Percentiles rank a stretch among this genome's conserved stretches.
Evolutionary conservation across 2,888 invertebrate species (phyloP).

Genomic region (Chalcosyrphus nemorum): DNA sequence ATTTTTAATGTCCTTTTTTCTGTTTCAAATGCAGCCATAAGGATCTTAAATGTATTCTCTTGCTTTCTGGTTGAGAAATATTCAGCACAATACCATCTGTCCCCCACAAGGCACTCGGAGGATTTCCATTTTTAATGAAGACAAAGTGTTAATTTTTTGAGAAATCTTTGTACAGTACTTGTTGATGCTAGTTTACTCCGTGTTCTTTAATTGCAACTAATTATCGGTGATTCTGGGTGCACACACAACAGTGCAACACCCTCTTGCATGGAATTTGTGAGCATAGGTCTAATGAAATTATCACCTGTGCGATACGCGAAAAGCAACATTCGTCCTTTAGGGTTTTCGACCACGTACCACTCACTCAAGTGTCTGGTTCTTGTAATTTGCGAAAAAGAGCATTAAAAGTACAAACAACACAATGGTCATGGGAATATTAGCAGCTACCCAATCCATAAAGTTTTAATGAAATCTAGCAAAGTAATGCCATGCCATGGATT

Average conservation of each 20-base stretch:
- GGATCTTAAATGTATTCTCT: conserved; percentile 16
- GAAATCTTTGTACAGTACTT: conserved; percentile 44
- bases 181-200: conserved; percentile 54
- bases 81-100: conserved; percentile 64
- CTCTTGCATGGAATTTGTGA: conserved; percentile 47
- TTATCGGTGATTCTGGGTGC: conserved; percentile 46
- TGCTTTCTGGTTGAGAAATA: conserved; percentile 46
- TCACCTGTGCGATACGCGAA: conserved; percentile 64
- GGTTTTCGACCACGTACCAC: conserved; percentile 47
- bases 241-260: conserved; percentile 56
- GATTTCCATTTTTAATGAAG: conserved; percentile 67
- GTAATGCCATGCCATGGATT: conserved; percentile 66
- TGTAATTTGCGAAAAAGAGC: conserved; percentile 60
- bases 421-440: conserved; percentile 63
- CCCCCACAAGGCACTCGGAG: conserved; percentile 27
- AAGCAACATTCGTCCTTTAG: conserved; percentile 52
- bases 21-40: conserved; percentile 64
- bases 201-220: conserved; percentile 68
- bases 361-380: neutral
- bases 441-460: conserved; percentile 71
- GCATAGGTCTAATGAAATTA: conserved; percentile 69
- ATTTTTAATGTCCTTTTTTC: conserved; percentile 71
- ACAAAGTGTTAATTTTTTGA: conserved; percentile 71
- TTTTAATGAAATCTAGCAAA: conserved; percentile 69
- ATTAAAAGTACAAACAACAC: conserved; percentile 42